Base-by-base conservation (phyloP, 2,888 invertebrate species). In the Platycheirus rosarum region DNA sequence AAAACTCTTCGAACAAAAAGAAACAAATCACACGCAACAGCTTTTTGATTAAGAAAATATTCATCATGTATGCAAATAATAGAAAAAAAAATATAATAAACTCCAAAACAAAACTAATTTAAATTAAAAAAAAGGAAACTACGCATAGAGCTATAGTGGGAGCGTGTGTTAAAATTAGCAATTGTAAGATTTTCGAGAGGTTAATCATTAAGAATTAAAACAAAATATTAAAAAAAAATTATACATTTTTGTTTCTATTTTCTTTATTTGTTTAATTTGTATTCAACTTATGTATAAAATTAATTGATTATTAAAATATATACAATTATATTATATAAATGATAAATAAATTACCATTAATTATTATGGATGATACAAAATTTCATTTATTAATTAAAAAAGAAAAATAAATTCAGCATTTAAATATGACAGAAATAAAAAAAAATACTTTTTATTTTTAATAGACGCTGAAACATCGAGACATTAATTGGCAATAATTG, bases 281-380 rank as follows among this genome's bases (percentile, higher is more conserved):
- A 76, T 76, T 80, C 74, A 74, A 79, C 63, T 53, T 74, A 79
- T 79, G 79, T 79, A 79, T 79, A 79, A 79, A 79, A 79, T 79
- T 74, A 69, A 79, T 79, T 79, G 79, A 80, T 76, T 76, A 60
- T 60, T 60, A 44, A 80, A 80, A 80, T 80, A 78, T 78, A 80
- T 76, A 53, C 80, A 76, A 80, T 80, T 80, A 80, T 80, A 76
- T 80, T 80, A 80, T 63, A 63, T 70, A 70, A 65, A 76, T 77
- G 68, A 77, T 82, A 82, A 82, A 82, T 82, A 82, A 82, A 82
- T 82, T 82, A 82, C 77, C 66, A 73, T 82, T 71, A 82, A 73
- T 77, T 44, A 82, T 51, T 70, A 70, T 71, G 76, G 62, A 71
- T 76, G 68, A 82, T 68, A 77, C 66, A 77, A 76, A 63, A 71